Evolutionary conservation across 2,113 vertebrate genomes (phyloP).

Genomic region (Tympanuchus pallidicinctus): DNA sequence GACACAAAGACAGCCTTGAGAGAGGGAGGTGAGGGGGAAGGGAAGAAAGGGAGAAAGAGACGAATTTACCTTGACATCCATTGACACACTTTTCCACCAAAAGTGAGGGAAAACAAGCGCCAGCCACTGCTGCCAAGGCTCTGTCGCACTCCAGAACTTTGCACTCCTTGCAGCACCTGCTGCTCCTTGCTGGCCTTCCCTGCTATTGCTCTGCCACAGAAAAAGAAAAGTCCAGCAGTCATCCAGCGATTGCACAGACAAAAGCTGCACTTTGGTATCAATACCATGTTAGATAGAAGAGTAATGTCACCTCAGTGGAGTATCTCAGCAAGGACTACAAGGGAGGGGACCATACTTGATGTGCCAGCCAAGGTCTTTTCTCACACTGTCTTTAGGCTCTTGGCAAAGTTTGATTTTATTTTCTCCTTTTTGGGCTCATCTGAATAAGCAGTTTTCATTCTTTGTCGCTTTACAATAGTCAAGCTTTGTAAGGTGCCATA

Average conservation of each 20-base stretch:
- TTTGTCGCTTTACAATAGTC: not conserved
- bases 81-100: constrained; percentile 75
- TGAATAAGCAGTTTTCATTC: not conserved
- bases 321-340: not conserved
- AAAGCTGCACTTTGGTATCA: not conserved
- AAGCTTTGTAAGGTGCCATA: not conserved
- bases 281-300: not conserved
- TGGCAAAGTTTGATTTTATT: not conserved
- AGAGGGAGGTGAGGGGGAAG: constrained; percentile 29
- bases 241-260: not conserved
- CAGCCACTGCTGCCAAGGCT: constrained; percentile 14
- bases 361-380: not conserved
- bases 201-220: not conserved
- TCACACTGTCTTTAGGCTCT: not conserved
- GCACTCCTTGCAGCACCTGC: constrained; percentile 58
- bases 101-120: constrained; percentile 68
- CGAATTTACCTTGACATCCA: constrained; percentile 78
- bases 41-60: constrained; percentile 47
- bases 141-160: not conserved
- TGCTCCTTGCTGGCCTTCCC: constrained; percentile 43
- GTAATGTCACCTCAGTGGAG: not conserved
- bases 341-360: not conserved
- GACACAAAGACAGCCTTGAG: constrained; percentile 81
- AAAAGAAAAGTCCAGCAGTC: not conserved
- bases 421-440: not conserved